Base-by-base conservation (phyloP, 1,140 invertebrate genomes). In the Drosophila littoralis region DNA sequence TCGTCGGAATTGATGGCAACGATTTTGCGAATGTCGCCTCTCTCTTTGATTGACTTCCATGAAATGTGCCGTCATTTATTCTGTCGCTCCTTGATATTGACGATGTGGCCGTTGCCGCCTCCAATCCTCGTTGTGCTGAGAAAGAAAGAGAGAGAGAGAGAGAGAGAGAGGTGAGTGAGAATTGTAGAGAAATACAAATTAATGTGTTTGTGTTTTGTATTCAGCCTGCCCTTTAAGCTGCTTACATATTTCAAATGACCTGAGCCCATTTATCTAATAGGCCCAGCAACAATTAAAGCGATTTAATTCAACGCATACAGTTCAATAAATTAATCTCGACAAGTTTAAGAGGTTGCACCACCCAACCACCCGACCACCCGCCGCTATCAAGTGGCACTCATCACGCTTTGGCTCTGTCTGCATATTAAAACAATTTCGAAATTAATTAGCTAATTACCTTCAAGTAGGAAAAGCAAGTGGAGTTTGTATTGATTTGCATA, bases 21-120 rank as follows among this genome's bases (percentile, higher is more conserved):
- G 70, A 77, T 58, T 76, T 68, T 58, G 68, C 36, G 57, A 61
- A 50, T 75, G 75, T 70, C 72, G 75, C 50, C 55, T 69, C 78
- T 77, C 85, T 76, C 84, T 82, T 89, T 89, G 84, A 89, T 89
- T 89, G 84, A 89, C 84, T 89, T 72, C 75, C 84, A 75, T 90
- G 84, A 84, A 89, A 80, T 78, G 84, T 69, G 63, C 46, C 52
- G 64, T 77, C 84, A 89, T 89, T 89, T 89, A 64, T 89, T 73
- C 51, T 82, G 65, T 71, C 73, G 77, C 80, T 83, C 68, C 78
- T 84, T 81, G 81, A 89, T 89, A 89, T 89, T 28, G 22, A 28
- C 22, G 22, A 28, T 28, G 22, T 28, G 22, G 22, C 22, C 22
- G 4, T 28, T 69, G 80, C 59, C 43, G 64, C 17, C 42, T 36